Evolutionary conservation across 2,113 vertebrate genomes (phyloP).

Genomic region (Nothoprocta perdicaria): DNA sequence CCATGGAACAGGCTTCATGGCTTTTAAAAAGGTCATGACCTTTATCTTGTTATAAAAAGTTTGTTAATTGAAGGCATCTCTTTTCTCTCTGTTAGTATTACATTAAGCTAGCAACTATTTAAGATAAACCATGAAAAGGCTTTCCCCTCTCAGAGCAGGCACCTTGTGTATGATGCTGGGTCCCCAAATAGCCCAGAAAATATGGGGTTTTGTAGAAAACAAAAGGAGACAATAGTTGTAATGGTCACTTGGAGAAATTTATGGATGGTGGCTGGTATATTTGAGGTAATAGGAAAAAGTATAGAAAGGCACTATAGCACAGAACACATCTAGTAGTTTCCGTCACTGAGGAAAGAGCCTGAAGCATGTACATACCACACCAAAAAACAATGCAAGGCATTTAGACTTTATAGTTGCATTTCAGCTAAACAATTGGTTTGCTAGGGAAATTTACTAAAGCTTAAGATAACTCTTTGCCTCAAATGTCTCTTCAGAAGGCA

Average conservation of each 20-base stretch:
- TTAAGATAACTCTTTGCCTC: background rate
- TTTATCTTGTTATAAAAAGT: constrained; percentile 11
- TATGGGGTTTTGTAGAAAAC: background rate
- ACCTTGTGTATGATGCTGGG: background rate
- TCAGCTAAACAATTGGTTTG: background rate
- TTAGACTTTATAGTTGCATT: background rate
- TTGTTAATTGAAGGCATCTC: constrained; percentile 11
- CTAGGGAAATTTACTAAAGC: background rate
- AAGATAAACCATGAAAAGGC: background rate
- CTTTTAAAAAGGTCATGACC: constrained; percentile 22
- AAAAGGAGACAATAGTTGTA: background rate
- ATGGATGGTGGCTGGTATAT: background rate
- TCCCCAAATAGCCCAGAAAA: background rate
- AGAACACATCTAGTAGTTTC: background rate
- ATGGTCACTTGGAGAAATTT: background rate
- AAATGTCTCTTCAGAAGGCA: background rate
- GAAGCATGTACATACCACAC: background rate
- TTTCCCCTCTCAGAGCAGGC: background rate
- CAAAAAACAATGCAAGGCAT: background rate
- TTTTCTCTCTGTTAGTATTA: background rate
- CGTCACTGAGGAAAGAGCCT: background rate
- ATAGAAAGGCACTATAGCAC: background rate
- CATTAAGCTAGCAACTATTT: background rate
- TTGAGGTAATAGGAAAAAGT: background rate
- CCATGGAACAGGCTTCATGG: background rate